Conservation (phyloP, 37 sponge, comb jelly and placozoan genomes). For the Oopsacas minuta region DNA sequence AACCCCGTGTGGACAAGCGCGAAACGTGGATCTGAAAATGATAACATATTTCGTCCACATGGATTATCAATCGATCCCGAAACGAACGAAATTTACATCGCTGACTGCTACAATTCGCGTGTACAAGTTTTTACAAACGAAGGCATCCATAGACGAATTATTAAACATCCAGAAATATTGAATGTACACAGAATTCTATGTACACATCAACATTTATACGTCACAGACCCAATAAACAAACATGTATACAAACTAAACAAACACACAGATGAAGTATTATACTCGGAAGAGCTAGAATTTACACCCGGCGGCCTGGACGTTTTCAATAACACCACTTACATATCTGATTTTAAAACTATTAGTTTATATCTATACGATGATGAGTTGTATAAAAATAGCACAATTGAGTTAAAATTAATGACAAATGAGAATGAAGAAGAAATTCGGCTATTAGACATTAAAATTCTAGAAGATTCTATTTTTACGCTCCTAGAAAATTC, state of each 20-base stretch:
- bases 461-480: not conserved
- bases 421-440: not conserved
- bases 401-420: not conserved
- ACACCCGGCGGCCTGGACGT: not conserved
- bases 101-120: not conserved
- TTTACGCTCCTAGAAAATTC: not conserved
- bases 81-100: not conserved
- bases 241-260: not conserved
- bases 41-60: not conserved
- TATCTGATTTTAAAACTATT: not conserved
- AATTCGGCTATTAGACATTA: not conserved
- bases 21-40: not conserved
- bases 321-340: not conserved
- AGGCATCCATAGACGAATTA: not conserved
- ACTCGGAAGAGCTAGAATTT: not conserved
- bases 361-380: not conserved
- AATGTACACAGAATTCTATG: not conserved
- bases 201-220: not conserved
- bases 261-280: not conserved
- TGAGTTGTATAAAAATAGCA: not conserved
- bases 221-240: not conserved
- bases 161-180: not conserved
- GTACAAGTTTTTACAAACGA: not conserved
- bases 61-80: not conserved
- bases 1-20: not conserved